Evolutionary conservation across 2,888 invertebrate genomes (phyloP).

Genomic region (Ormyrus labotus): DNA sequence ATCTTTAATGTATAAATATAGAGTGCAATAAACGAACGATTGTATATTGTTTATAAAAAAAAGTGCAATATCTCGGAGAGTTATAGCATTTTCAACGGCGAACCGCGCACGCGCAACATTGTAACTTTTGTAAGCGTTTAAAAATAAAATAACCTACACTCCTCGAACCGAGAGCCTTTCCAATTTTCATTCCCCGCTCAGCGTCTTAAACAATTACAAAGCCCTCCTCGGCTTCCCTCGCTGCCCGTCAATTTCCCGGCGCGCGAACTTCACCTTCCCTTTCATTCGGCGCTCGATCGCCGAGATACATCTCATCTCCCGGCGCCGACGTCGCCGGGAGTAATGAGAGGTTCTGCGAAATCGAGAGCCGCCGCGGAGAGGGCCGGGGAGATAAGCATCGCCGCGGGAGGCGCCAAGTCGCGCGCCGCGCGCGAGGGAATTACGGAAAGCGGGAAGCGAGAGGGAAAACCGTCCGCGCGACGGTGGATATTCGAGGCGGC

Average conservation of each 20-base stretch:
- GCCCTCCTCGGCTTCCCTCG: neutral
- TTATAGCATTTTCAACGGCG: no score
- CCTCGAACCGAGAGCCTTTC: no score
- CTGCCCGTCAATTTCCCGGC: no score
- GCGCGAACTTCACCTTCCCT: slow-evolving; percentile 18
- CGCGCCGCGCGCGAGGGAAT: no score
- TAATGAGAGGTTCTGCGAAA: slow-evolving; percentile 15
- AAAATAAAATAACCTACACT: no score
- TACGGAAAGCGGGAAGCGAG: neutral
- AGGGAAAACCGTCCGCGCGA: neutral
- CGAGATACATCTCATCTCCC: slow-evolving; percentile 17
- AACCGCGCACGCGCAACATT: no score
- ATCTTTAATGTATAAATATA: no score
- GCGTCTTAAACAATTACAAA: neutral
- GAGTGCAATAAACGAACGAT: no score
- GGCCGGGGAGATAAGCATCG: slow-evolving; percentile 7
- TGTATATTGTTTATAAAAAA: no score
- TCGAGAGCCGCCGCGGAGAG: slow-evolving; percentile 20
- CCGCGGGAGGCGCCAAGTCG: neutral
- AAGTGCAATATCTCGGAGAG: no score
- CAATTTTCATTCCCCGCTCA: neutral
- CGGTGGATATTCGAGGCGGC: no score
- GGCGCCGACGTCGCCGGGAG: neutral
- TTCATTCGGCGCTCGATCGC: slow-evolving; percentile 6
- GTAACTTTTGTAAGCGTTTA: no score